Percentiles rank a stretch among this genome's conserved stretches.
Evolutionary conservation across 2,113 vertebrate genomes (phyloP).

Genomic region (Clupea harengus): DNA sequence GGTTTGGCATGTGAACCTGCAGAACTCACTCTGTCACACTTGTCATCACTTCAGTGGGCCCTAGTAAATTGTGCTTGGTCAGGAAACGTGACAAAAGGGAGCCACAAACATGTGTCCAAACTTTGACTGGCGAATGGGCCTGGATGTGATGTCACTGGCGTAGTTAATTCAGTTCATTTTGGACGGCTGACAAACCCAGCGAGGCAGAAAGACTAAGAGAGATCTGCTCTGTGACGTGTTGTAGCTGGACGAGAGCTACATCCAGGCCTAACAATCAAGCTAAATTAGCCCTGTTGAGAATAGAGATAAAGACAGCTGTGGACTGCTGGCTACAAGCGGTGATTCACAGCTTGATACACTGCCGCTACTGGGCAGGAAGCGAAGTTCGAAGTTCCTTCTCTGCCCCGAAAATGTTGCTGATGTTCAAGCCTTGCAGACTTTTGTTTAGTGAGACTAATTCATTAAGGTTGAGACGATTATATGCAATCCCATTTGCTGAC

Average conservation of each 20-base stretch:
- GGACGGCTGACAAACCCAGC: neutral
- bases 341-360: neutral
- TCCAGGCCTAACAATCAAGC: neutral
- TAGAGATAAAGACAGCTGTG: neutral
- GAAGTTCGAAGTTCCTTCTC: neutral
- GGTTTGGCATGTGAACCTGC: neutral
- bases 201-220: neutral
- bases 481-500: neutral
- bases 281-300: slow-evolving; percentile 11
- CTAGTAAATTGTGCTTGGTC: neutral
- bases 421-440: neutral
- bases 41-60: neutral
- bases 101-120: neutral
- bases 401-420: neutral
- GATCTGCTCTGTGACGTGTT: neutral
- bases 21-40: neutral
- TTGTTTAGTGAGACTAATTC: neutral
- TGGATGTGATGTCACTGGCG: neutral
- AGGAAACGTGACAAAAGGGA: neutral
- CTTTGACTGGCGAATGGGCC: neutral
- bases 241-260: neutral
- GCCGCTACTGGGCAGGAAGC: neutral
- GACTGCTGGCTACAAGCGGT: neutral
- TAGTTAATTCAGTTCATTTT: neutral
- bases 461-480: neutral